A percentile compares a stretch with the other conserved stretches of the same genome.
Evolutionary conservation across 1,140 invertebrate species (phyloP).

Genomic region (Tetragonula clypearis): DNA sequence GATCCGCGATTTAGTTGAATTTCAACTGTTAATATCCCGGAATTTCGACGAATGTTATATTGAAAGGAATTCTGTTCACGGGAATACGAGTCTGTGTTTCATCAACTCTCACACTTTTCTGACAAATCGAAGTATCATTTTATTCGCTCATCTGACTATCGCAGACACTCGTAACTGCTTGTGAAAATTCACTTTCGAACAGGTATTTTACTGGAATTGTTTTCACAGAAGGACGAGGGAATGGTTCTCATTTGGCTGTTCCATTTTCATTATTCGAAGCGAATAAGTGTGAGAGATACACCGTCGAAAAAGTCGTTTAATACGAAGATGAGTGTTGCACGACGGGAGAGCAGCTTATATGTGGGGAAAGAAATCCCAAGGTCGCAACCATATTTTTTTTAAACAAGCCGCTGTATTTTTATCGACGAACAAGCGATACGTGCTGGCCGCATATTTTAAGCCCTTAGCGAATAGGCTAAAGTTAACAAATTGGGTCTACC

Average conservation of each 20-base stretch:
- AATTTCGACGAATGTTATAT: too few species aligned
- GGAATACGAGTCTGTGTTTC: neutral
- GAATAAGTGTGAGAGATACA: neutral
- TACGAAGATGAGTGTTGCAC: neutral
- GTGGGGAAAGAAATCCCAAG: conserved; percentile 23
- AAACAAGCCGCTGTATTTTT: conserved; percentile 13
- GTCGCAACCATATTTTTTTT: conserved; percentile 1
- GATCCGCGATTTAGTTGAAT: too few species aligned
- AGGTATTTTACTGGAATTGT: neutral
- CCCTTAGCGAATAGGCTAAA: neutral
- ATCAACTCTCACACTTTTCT: neutral
- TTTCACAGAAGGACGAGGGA: neutral
- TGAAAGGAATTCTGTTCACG: too few species aligned
- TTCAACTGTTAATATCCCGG: too few species aligned
- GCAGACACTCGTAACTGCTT: too few species aligned
- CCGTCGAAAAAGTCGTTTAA: conserved; percentile 2
- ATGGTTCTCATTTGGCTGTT: neutral
- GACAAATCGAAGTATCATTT: neutral
- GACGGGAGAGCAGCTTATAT: neutral
- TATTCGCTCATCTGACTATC: neutral
- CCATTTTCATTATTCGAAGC: neutral
- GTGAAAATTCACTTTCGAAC: neutral
- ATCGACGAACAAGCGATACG: too few species aligned
- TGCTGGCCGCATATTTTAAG: neutral
- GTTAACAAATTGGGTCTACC: neutral